A percentile compares a stretch with the other conserved stretches of the same genome.
Conservation (phyloP, 2,113 vertebrate species). For the Pluvianellus socialis region DNA sequence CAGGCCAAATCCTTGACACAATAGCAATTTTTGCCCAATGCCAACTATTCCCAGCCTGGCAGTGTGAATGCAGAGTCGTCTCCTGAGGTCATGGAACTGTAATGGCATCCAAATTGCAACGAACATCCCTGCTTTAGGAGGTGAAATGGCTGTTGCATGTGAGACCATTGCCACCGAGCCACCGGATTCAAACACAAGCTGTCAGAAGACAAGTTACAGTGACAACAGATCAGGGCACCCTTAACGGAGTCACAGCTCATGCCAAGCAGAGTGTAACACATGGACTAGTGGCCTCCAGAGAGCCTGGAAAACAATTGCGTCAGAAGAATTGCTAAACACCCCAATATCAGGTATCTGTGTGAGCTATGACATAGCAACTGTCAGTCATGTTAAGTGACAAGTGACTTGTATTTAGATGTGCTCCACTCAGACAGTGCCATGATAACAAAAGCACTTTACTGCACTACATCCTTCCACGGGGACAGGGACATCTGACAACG, state of each 20-base stretch:
- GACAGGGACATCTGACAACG: background rate
- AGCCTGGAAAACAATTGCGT: background rate
- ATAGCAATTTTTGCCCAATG: constrained; percentile 61
- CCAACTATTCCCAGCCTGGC: constrained; percentile 60
- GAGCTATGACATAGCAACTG: background rate
- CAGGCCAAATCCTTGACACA: constrained; percentile 63
- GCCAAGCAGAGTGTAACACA: background rate
- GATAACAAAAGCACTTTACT: background rate
- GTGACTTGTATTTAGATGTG: background rate
- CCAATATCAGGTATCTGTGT: background rate
- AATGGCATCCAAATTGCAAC: background rate
- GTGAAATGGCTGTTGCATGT: background rate
- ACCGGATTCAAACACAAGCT: background rate
- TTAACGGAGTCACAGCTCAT: background rate
- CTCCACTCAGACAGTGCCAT: background rate
- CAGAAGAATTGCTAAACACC: background rate
- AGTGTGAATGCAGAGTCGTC: background rate
- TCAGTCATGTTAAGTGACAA: background rate
- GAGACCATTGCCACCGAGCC: background rate
- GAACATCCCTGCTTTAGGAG: background rate
- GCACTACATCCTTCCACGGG: background rate
- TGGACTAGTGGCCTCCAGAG: background rate
- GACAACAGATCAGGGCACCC: background rate
- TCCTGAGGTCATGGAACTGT: constrained; percentile 54
- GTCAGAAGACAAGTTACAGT: background rate